phyloP scores from a whole-genome alignment of 64 coral and sea anemone genomes.

The Orbicella faveolata region DNA sequence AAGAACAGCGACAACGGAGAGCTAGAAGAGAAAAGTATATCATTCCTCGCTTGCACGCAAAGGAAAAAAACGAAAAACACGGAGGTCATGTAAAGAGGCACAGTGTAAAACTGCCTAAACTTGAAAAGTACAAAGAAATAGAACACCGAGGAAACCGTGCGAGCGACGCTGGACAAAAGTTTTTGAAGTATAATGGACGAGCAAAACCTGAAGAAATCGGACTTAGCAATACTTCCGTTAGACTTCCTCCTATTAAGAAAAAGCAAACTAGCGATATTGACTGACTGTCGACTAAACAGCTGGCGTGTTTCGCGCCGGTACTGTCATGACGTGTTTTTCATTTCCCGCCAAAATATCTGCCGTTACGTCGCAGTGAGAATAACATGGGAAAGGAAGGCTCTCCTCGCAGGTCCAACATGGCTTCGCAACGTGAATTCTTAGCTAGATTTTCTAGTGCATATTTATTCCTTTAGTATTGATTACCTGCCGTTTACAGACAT shows the following conservation, averaged over 20 bases:
- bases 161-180: neutral
- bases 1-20: neutral
- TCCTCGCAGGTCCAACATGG: no score
- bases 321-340: neutral
- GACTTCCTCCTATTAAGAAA: neutral
- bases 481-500: no score
- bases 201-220: neutral
- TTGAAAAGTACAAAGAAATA: neutral
- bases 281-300: neutral
- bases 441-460: no score
- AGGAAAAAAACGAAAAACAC: neutral
- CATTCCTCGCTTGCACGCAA: neutral
- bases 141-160: neutral
- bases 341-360: neutral
- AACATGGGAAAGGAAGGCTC: no score
- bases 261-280: neutral
- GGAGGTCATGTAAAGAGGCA: neutral
- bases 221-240: neutral
- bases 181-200: neutral
- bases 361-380: neutral
- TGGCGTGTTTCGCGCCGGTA: neutral
- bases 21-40: neutral
- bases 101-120: neutral
- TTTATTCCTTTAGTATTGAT: no score
- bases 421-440: no score